These are phyloP conservation scores for Deroplatys truncata DNA, from an alignment of 2,888 invertebrate species.

Conservation along the genomic window DNA sequence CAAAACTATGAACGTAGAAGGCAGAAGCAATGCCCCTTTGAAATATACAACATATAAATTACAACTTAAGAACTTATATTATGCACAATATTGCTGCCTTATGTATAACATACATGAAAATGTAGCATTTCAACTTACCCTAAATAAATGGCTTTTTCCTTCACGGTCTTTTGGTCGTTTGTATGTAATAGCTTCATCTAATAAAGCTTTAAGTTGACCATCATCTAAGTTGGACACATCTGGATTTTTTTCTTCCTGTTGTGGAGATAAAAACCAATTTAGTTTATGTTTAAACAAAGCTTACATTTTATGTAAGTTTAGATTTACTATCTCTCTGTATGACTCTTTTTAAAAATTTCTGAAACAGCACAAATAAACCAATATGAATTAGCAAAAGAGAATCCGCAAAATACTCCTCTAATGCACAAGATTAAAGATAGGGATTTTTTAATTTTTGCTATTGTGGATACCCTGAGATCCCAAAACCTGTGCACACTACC, in stretches of 20 bases:
- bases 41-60: too few relatives aligned
- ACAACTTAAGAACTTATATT: too few relatives aligned
- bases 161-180: constrained; percentile 80
- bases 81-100: too few relatives aligned
- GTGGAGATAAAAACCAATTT: constrained; percentile 37
- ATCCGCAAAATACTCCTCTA: too few relatives aligned
- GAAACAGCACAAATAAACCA: too few relatives aligned
- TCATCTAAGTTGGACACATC: constrained; percentile 61
- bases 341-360: too few relatives aligned
- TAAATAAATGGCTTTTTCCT: constrained; percentile 78
- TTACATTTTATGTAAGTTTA: background rate
- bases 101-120: background rate
- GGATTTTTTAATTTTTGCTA: too few relatives aligned
- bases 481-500: too few relatives aligned
- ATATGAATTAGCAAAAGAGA: too few relatives aligned
- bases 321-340: too few relatives aligned
- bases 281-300: background rate
- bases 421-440: too few relatives aligned
- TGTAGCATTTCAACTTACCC: constrained; percentile 50
- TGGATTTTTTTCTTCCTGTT: constrained; percentile 42
- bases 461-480: too few relatives aligned
- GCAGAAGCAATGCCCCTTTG: background rate
- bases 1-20: background rate
- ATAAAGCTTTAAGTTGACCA: constrained; percentile 66
- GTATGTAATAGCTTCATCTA: constrained; percentile 81